phyloP scores from a whole-genome alignment of 2,797 vertebrate species.

The Micrastur ruficollis region DNA sequence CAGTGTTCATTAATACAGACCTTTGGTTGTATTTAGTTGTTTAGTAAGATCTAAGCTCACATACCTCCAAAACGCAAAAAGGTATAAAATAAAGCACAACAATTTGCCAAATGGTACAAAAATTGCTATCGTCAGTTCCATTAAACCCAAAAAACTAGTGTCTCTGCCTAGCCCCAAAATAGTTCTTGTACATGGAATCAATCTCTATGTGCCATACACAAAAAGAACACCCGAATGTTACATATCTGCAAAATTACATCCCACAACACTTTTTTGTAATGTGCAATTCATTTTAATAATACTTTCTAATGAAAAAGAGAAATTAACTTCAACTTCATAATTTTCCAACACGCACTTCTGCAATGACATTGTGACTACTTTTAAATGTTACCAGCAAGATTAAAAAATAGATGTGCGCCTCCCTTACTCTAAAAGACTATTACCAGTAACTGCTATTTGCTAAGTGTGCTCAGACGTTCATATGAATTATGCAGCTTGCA shows the following conservation, averaged over 20 bases:
- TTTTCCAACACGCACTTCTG: conserved; percentile 49
- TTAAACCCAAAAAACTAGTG: conserved; percentile 75
- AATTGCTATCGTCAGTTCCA: conserved; percentile 65
- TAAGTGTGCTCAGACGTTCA: conserved; percentile 51
- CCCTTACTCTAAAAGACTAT: conserved; percentile 52
- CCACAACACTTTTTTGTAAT: conserved; percentile 54
- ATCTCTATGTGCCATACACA: conserved; percentile 72
- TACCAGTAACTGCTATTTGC: conserved; percentile 22
- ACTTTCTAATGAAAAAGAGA: conserved; percentile 62
- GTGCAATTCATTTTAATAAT: conserved; percentile 70
- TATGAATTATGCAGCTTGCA: conserved; percentile 28
- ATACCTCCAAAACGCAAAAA: conserved; percentile 61
- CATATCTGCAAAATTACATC: conserved; percentile 72
- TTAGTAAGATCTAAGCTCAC: conserved; percentile 62
- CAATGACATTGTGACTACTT: conserved; percentile 61
- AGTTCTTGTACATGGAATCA: conserved; percentile 69
- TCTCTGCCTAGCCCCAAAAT: conserved; percentile 71
- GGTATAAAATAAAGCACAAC: conserved; percentile 71
- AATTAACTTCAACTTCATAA: conserved; percentile 45
- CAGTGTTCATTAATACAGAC: conserved; percentile 69
- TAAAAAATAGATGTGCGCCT: conserved; percentile 63
- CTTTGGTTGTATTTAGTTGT: conserved; percentile 74
- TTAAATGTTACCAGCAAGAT: conserved; percentile 66
- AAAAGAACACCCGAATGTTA: conserved; percentile 68
- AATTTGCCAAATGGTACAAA: conserved; percentile 72